Percentiles rank a stretch among this genome's conserved stretches.
Conservation (phyloP, 2,888 invertebrate species). For the Cantharis nigra region DNA sequence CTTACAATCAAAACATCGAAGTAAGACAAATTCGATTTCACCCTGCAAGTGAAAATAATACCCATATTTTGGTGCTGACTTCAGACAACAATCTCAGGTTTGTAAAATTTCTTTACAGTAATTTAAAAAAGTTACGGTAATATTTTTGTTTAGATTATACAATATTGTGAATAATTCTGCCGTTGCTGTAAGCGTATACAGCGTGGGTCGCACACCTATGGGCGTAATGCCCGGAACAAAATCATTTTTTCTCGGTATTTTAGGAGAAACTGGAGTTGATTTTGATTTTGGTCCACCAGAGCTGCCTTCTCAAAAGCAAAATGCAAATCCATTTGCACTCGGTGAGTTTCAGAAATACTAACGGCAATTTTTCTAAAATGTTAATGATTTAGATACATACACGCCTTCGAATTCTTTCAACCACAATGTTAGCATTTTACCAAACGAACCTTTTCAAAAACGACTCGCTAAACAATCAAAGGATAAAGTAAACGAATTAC, state of each 20-base stretch:
- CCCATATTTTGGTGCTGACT: conserved; percentile 78
- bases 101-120: conserved; percentile 28
- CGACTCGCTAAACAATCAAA: background rate
- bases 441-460: background rate
- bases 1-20: conserved; percentile 69
- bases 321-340: background rate
- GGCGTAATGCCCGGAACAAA: conserved; percentile 50
- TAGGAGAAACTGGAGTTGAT: conserved; percentile 87
- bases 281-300: conserved; percentile 77
- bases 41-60: conserved; percentile 76
- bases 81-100: conserved; percentile 87
- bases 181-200: conserved; percentile 40
- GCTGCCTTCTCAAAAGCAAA: conserved; percentile 12
- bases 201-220: conserved; percentile 49
- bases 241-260: conserved; percentile 50
- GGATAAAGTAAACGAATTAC: conserved; percentile 23
- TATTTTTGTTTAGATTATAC: conserved; percentile 45
- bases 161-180: conserved; percentile 45
- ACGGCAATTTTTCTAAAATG: background rate
- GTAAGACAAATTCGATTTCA: conserved; percentile 83
- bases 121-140: background rate
- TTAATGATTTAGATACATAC: background rate
- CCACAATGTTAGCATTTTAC: background rate
- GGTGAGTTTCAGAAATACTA: background rate
- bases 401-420: background rate